phyloP scores from a whole-genome alignment of 2,797 vertebrate genomes.

The Schizothorax lantsangensis region DNA sequence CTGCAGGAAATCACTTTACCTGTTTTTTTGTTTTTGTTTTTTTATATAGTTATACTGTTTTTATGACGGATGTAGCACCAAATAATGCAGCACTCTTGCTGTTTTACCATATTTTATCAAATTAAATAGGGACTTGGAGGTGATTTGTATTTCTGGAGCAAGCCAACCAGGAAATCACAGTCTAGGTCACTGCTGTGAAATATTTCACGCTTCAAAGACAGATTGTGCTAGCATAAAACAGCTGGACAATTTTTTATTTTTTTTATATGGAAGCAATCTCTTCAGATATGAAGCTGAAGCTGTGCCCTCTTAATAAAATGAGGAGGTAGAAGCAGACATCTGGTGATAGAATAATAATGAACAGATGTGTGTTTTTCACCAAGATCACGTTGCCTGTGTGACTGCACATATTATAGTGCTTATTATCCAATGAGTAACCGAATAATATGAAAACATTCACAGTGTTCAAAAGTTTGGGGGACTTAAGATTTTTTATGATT shows the following conservation, averaged over 20 bases:
- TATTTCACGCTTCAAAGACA: slow-evolving; percentile 38
- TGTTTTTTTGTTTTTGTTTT: background rate
- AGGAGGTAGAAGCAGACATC: slow-evolving; percentile 66
- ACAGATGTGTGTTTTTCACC: slow-evolving; percentile 68
- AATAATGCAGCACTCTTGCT: background rate
- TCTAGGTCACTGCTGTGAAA: slow-evolving; percentile 48
- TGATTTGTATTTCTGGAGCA: slow-evolving; percentile 34
- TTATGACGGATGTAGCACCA: background rate
- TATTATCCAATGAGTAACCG: slow-evolving; percentile 7
- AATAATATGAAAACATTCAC: background rate
- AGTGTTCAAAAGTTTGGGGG: background rate
- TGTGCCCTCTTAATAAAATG: slow-evolving; percentile 70
- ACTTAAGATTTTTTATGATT: background rate
- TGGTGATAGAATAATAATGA: slow-evolving; percentile 63
- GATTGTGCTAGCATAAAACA: slow-evolving; percentile 56
- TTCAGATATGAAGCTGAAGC: slow-evolving; percentile 71
- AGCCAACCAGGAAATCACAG: slow-evolving; percentile 49
- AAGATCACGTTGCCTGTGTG: background rate
- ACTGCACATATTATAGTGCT: background rate
- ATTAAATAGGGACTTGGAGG: slow-evolving; percentile 6
- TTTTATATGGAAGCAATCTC: slow-evolving; percentile 42
- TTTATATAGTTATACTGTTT: background rate
- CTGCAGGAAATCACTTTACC: background rate
- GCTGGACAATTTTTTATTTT: slow-evolving; percentile 29
- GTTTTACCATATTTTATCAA: slow-evolving; percentile 9